A percentile compares a stretch with the other conserved stretches of the same genome.
Conservation (phyloP, 2,797 vertebrate genomes). For the Ammospiza maritima region DNA sequence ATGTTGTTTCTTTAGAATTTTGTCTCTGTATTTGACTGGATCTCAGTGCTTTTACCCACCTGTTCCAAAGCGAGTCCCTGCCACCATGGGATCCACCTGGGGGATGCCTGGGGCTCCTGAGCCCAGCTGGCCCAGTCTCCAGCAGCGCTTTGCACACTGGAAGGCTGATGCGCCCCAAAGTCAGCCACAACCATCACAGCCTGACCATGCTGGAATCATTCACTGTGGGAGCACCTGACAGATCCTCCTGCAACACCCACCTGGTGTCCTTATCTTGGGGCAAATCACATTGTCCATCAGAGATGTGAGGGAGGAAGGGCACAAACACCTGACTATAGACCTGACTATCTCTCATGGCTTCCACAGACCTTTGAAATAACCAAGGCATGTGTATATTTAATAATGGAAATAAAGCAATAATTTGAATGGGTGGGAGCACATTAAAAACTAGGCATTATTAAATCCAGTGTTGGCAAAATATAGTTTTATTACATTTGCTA, state of each 20-base stretch:
- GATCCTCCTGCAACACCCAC: neutral
- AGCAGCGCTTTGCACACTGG: neutral
- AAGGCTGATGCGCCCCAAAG: neutral
- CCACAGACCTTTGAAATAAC: neutral
- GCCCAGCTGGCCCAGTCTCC: neutral
- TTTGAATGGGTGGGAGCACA: neutral
- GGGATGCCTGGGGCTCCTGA: neutral
- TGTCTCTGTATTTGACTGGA: neutral
- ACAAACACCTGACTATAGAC: neutral
- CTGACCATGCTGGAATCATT: neutral
- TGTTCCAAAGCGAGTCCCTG: neutral
- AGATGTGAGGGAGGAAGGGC: fast-evolving
- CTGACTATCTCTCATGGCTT: fast-evolving
- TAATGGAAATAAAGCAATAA: neutral
- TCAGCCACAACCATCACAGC: neutral
- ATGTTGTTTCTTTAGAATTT: neutral
- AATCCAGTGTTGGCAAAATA: neutral
- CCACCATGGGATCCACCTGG: fast-evolving
- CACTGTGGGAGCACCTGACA: neutral
- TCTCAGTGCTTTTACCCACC: neutral
- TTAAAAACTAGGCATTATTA: neutral
- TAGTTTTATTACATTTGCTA: neutral
- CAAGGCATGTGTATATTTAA: neutral
- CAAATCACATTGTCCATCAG: neutral
- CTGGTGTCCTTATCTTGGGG: no score